These are phyloP conservation scores for Pithys albifrons DNA, from an alignment of 2,113 vertebrate species.

Conservation along the genomic window DNA sequence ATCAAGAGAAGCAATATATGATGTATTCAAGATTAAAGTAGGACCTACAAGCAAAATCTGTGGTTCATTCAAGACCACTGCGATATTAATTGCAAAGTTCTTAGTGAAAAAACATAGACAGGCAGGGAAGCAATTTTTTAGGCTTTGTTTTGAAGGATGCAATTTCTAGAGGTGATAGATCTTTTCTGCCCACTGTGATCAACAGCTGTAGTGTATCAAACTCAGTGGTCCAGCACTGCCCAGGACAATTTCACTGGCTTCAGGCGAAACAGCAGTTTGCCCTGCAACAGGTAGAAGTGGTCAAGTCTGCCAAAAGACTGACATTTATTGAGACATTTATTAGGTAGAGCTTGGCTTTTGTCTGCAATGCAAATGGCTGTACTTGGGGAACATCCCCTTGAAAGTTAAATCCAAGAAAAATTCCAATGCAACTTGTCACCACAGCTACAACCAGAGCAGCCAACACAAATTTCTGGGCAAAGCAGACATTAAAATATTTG, in stretches of 20 bases:
- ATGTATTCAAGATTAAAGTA: background rate
- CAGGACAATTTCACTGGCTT: background rate
- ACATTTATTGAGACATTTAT: background rate
- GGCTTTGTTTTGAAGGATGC: background rate
- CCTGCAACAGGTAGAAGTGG: background rate
- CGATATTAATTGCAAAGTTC: background rate
- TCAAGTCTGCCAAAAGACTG: background rate
- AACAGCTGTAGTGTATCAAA: background rate
- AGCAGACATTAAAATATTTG: conserved; percentile 4
- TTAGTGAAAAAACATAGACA: background rate
- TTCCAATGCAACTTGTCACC: background rate
- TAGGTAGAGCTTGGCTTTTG: background rate
- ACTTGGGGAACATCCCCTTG: background rate
- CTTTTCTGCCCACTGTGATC: background rate
- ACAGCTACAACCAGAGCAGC: conserved; percentile 1
- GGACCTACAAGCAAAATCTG: background rate
- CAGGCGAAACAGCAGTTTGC: background rate
- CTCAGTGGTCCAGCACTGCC: background rate
- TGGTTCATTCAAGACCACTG: background rate
- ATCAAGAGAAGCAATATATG: background rate
- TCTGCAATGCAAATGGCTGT: background rate
- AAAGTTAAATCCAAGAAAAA: background rate
- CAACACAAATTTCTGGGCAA: conserved; percentile 9
- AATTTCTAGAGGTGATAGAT: background rate
- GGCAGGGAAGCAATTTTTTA: background rate